Evolutionary conservation across 2,113 vertebrate genomes (phyloP).

Genomic region (Sphaerodactylus townsendi): DNA sequence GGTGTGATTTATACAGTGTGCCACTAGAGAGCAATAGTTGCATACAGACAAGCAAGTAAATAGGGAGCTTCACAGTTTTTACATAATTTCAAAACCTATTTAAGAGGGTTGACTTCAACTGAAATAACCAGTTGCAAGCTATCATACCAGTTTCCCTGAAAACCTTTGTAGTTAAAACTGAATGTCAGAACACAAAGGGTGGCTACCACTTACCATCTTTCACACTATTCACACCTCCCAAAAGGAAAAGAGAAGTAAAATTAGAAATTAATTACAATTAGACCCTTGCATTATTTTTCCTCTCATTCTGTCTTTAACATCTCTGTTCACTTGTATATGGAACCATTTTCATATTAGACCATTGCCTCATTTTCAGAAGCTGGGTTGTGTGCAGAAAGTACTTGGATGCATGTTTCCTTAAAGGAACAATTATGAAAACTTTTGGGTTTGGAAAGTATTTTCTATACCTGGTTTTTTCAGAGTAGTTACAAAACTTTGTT

Average conservation of each 20-base stretch:
- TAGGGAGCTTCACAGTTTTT: not conserved
- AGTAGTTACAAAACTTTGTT: not conserved
- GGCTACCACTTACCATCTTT: not conserved
- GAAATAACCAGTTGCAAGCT: not conserved
- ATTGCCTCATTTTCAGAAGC: fast-evolving
- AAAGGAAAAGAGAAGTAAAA: not conserved
- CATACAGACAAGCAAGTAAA: not conserved
- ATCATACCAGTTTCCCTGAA: too few species aligned
- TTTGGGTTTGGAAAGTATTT: not conserved
- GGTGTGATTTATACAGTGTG: slow-evolving; percentile 18
- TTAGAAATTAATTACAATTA: not conserved
- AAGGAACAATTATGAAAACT: fast-evolving
- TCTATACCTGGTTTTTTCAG: fast-evolving
- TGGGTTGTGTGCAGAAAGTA: fast-evolving
- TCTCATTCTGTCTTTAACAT: not conserved
- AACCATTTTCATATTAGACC: not conserved
- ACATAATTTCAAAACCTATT: too few species aligned
- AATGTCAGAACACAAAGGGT: too few species aligned
- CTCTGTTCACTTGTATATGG: not conserved
- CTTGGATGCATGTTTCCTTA: not conserved
- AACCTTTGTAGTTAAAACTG: too few species aligned
- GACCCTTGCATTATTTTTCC: not conserved
- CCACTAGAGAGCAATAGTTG: slow-evolving; percentile 69
- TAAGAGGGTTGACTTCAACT: not conserved
- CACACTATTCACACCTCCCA: not conserved